Percentiles rank a stretch among this genome's conserved stretches.
phyloP scores from a whole-genome alignment of 2,113 vertebrate species.

The Mugil cephalus region DNA sequence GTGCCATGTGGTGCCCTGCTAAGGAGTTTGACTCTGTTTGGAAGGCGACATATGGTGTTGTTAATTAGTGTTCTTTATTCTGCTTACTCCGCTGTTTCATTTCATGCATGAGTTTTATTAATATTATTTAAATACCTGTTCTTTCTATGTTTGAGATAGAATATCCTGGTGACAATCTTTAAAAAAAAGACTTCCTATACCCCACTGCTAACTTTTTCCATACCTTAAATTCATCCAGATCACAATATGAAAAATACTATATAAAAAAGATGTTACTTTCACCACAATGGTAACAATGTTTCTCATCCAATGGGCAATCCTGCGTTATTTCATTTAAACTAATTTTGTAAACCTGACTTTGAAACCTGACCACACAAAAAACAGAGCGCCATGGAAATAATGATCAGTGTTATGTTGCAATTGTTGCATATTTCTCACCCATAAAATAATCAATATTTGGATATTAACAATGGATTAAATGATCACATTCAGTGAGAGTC shows the following conservation, averaged over 20 bases:
- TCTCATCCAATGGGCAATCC: conserved; percentile 18
- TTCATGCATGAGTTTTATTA: no score
- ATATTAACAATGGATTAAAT: no score
- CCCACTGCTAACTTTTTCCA: conserved; percentile 15
- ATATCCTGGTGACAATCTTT: no score
- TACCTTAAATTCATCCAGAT: conserved; percentile 31
- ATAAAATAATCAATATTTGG: no score
- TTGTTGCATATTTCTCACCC: no score
- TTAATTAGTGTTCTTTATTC: conserved; percentile 18
- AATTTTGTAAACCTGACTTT: conserved; percentile 51
- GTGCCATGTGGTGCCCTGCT: conserved; percentile 20
- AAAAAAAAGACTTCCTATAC: conserved; percentile 28
- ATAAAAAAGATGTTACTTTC: conserved; percentile 40
- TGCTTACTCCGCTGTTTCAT: neutral
- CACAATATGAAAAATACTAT: conserved; percentile 46
- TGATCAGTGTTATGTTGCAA: no score
- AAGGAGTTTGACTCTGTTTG: conserved; percentile 8
- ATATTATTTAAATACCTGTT: no score
- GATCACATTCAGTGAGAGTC: no score
- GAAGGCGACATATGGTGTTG: conserved; percentile 46
- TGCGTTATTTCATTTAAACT: conserved; percentile 29
- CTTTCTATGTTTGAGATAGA: no score
- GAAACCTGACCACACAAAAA: conserved; percentile 4
- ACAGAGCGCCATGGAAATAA: conserved; percentile 28
- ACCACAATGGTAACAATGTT: neutral